These are phyloP conservation scores for Bimastos eiseni DNA, from an alignment of 2,888 invertebrate species.

Conservation along the genomic window DNA sequence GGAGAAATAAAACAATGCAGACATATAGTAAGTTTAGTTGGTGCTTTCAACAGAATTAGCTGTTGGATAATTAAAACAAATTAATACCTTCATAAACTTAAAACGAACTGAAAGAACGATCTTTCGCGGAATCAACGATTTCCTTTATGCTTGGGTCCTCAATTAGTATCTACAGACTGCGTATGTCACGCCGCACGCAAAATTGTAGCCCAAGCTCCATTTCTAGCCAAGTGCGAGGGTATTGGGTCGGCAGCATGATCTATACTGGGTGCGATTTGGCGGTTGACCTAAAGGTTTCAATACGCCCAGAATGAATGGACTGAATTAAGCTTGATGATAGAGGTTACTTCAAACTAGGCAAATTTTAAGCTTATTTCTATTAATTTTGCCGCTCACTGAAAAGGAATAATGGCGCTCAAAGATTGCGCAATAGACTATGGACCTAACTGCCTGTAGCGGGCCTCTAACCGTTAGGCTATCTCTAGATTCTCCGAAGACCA, in stretches of 20 bases:
- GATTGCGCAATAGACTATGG: too few relatives aligned
- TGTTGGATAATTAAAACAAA: slow-evolving; percentile 1
- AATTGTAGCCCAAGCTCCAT: slow-evolving; percentile 2
- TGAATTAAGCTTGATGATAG: neutral
- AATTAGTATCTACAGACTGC: neutral
- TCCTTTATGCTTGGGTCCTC: neutral
- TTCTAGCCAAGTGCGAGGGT: neutral
- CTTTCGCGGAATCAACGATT: slow-evolving; percentile 7
- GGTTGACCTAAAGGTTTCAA: too few relatives aligned
- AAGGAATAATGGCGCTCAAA: too few relatives aligned
- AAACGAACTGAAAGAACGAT: neutral
- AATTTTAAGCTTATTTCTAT: neutral
- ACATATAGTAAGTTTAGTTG: neutral
- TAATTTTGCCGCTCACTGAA: too few relatives aligned
- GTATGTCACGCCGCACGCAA: neutral
- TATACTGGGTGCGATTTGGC: too few relatives aligned
- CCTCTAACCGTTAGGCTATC: too few relatives aligned
- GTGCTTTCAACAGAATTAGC: neutral
- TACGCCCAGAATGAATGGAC: too few relatives aligned
- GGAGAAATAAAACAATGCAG: neutral
- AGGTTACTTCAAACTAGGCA: neutral
- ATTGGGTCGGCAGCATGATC: too few relatives aligned
- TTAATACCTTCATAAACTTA: slow-evolving; percentile 13
- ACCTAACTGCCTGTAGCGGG: too few relatives aligned
- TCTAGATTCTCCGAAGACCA: too few relatives aligned